A percentile compares a stretch with the other conserved stretches of the same genome.
Evolutionary conservation across 2,113 vertebrate genomes (phyloP).

Genomic region (Perccottus glenii): DNA sequence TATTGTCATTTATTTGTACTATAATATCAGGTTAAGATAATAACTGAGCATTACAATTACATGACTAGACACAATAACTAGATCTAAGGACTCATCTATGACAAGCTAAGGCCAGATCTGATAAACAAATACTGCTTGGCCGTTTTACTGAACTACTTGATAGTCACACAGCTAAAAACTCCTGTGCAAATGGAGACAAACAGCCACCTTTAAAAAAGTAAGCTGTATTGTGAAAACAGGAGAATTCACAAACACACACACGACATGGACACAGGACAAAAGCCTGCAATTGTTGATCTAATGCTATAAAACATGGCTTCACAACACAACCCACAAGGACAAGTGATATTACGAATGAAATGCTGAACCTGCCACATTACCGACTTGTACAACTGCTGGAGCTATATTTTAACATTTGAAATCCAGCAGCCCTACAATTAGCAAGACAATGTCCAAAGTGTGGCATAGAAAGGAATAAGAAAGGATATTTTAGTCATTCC

Average conservation of each 20-base stretch:
- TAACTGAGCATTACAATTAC: conserved; percentile 38
- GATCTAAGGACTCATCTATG: conserved; percentile 34
- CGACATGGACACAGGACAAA: not conserved
- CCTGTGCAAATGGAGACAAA: conserved; percentile 1
- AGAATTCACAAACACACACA: conserved; percentile 13
- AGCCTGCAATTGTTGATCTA: conserved; percentile 1
- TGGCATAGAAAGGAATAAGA: conserved; percentile 33
- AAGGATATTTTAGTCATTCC: conserved; percentile 62
- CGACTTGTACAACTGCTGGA: no score
- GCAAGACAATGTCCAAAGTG: conserved; percentile 16
- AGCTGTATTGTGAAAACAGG: conserved; percentile 12
- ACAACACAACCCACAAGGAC: conserved; percentile 8
- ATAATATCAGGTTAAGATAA: not conserved
- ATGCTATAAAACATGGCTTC: not conserved
- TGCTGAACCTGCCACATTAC: conserved; percentile 6
- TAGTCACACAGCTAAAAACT: conserved; percentile 9
- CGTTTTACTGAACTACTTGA: conserved; percentile 30
- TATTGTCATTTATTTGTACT: not conserved
- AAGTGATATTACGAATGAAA: conserved; percentile 12
- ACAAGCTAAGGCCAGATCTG: conserved; percentile 30
- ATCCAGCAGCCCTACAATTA: not conserved
- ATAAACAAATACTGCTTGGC: conserved; percentile 45
- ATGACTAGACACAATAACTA: conserved; percentile 34
- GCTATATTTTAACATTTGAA: no score
- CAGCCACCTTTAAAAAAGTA: conserved; percentile 9